These are phyloP conservation scores for Chloroceryle amazona DNA, from an alignment of 2,797 vertebrate species.

Conservation along the genomic window DNA sequence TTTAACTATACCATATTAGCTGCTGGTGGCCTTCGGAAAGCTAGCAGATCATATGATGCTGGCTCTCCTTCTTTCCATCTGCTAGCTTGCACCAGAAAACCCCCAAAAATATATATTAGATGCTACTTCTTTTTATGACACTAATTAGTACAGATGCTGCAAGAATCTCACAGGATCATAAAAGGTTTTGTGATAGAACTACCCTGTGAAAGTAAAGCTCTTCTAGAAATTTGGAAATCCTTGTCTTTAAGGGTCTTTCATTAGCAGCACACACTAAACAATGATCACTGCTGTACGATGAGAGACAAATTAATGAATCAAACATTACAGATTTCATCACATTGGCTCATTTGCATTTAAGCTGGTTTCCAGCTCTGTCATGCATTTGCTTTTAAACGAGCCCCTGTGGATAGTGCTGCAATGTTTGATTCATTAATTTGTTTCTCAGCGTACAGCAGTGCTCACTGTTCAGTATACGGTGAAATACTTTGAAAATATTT, in stretches of 20 bases:
- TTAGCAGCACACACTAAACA: slow-evolving; percentile 52
- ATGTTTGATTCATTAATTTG: slow-evolving; percentile 74
- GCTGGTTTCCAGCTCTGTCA: slow-evolving; percentile 70
- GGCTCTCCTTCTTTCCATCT: slow-evolving; percentile 69
- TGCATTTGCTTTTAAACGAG: slow-evolving; percentile 72
- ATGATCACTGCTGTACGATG: slow-evolving; percentile 62
- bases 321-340: slow-evolving; percentile 73
- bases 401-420: slow-evolving; percentile 69
- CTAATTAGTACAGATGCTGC: slow-evolving; percentile 13
- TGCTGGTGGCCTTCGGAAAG: slow-evolving; percentile 63
- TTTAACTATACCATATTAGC: slow-evolving; percentile 31
- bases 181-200: slow-evolving; percentile 5
- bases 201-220: not conserved
- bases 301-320: slow-evolving; percentile 76
- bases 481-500: slow-evolving; percentile 60
- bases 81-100: slow-evolving; percentile 32
- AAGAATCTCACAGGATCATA: not conserved
- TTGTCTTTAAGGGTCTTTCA: slow-evolving; percentile 44
- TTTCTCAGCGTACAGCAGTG: slow-evolving; percentile 54
- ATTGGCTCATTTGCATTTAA: slow-evolving; percentile 67
- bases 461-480: slow-evolving; percentile 39
- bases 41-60: slow-evolving; percentile 17
- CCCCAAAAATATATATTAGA: not conserved
- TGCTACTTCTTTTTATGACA: not conserved
- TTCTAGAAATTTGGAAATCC: not conserved